phyloP scores from a whole-genome alignment of 2,113 vertebrate species.

The Hippocampus mohnikei region DNA sequence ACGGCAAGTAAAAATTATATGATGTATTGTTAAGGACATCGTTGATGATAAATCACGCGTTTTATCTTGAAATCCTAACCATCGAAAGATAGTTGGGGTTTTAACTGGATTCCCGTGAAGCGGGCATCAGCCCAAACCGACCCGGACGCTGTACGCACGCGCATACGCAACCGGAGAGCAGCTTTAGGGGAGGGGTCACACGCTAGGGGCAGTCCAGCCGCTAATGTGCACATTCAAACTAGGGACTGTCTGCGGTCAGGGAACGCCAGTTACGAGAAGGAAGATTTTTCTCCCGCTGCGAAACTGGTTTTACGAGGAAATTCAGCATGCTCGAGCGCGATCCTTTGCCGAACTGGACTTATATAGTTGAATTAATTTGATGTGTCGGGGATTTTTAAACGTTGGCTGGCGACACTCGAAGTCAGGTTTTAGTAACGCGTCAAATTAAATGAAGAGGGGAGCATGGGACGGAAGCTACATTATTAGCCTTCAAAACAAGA shows the following conservation, averaged over 20 bases:
- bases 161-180: not conserved
- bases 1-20: not conserved
- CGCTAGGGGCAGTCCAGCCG: constrained; percentile 46
- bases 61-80: not conserved
- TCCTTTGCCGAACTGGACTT: not conserved
- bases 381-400: not conserved
- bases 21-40: too few relatives aligned
- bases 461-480: not conserved
- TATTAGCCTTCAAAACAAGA: constrained; percentile 31
- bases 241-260: not conserved
- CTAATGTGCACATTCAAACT: constrained; percentile 2
- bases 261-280: not conserved
- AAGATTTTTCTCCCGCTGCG: not conserved
- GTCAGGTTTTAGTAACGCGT: not conserved
- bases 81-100: not conserved
- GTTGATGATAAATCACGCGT: not conserved
- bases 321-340: not conserved
- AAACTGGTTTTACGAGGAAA: not conserved
- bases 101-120: constrained; percentile 31
- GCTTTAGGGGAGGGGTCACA: constrained; percentile 55
- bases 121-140: constrained; percentile 33
- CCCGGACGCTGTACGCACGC: not conserved
- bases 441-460: not conserved
- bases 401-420: not conserved
- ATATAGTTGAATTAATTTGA: not conserved